phyloP scores from a whole-genome alignment of 2,113 vertebrate species.

The Campylorhamphus procurvoides region DNA sequence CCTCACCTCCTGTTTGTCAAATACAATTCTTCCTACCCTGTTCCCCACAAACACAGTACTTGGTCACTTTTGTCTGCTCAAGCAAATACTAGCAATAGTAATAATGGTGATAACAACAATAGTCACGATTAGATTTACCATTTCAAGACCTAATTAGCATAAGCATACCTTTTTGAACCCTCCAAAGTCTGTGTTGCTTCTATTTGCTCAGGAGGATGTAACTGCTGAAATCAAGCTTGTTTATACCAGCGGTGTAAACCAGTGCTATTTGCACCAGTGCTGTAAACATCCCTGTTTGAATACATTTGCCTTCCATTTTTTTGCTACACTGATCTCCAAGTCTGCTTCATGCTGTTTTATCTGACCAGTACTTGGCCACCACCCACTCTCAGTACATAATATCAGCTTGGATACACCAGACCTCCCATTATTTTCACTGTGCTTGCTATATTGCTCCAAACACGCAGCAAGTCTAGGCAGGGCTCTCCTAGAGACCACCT shows the following conservation, averaged over 20 bases:
- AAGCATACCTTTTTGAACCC: background rate
- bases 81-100: background rate
- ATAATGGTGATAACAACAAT: background rate
- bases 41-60: background rate
- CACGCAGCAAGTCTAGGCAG: background rate
- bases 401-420: background rate
- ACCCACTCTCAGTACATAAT: fast-evolving
- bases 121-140: background rate
- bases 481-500: background rate
- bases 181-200: background rate
- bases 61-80: background rate
- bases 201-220: background rate
- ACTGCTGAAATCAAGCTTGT: background rate
- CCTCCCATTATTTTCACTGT: background rate
- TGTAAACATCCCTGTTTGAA: background rate
- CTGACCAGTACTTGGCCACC: background rate
- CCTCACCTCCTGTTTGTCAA: background rate
- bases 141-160: background rate
- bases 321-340: background rate
- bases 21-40: background rate
- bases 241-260: background rate
- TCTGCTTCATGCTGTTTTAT: background rate
- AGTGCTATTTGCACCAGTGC: background rate
- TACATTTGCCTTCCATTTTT: background rate
- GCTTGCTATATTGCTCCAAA: background rate